phyloP scores from a whole-genome alignment of 2,888 invertebrate genomes.

The Drosophila tanythrix region DNA sequence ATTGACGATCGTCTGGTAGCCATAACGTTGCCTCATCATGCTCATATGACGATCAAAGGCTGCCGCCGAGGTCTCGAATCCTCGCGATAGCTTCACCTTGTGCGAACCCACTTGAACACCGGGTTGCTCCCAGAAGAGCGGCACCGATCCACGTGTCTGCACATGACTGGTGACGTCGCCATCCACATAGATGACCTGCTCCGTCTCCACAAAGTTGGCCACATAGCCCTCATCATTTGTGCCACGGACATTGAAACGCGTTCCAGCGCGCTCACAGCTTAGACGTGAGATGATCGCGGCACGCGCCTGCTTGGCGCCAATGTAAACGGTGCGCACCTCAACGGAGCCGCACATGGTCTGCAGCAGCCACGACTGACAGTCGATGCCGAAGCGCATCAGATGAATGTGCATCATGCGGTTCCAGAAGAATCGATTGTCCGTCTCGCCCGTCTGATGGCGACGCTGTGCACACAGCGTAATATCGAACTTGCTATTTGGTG shows the following conservation, averaged over 20 bases:
- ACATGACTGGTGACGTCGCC: conserved; percentile 95
- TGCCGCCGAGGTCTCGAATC: conserved; percentile 96
- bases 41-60: conserved; percentile 96
- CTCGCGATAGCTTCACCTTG: conserved; percentile 98
- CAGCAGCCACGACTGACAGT: conserved; percentile 95
- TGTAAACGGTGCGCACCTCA: conserved; percentile 99
- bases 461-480: conserved; percentile 97
- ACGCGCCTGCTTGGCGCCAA: conserved; percentile 96
- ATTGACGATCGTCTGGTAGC: conserved; percentile 96
- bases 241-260: conserved; percentile 99
- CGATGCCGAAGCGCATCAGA: conserved; percentile 95
- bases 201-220: conserved; percentile 99
- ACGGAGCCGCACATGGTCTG: conserved; percentile 99
- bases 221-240: conserved; percentile 99
- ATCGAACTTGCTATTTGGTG: conserved; percentile 88
- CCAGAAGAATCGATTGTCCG: conserved; percentile 99
- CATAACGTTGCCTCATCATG: conserved; percentile 94
- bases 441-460: conserved; percentile 90
- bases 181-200: conserved; percentile 97
- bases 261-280: conserved; percentile 99
- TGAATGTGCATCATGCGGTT: conserved; percentile 98
- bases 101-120: conserved; percentile 99
- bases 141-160: conserved; percentile 98
- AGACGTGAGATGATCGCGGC: conserved; percentile 98
- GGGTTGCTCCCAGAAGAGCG: conserved; percentile 99